Evolutionary conservation across 2,797 vertebrate genomes (phyloP), one percentile per base, ranked within the genome.

Genomic region (Chaetodon trifasciatus): DNA sequence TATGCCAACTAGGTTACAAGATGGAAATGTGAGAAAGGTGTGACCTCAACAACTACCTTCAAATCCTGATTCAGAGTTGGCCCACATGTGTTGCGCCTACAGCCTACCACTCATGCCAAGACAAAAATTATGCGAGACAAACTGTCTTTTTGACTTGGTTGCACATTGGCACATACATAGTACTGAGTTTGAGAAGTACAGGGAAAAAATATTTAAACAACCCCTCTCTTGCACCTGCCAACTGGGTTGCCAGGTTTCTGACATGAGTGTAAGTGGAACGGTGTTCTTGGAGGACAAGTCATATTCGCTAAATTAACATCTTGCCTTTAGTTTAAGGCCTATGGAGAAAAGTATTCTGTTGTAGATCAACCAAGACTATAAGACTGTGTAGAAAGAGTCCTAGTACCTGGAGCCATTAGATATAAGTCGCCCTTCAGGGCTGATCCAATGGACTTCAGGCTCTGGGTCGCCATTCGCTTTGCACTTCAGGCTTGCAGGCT

Each of bases 401-500:
- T 16, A 16, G 44, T 90, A 95, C 94, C 93, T 94, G 56, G 93
- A 90, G 73, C 87, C 37, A 72, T 95, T 96, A 10, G 94, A 95
- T 62, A 96, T 95, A 35, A 96, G 94, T 62, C 95, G 91, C 5
- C 96, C 96, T 17, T 96, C 95, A 0, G 96, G 96, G 76, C 93
- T 95, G 76, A 96, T 95, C 96, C 96, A 96, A 81, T 96, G 95
- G 19, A 96, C 95, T 58, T 94, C 95, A 7, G 96, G 96, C 61
- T 96, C 95, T 3, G 96, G 96, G 80, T 96, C 96, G 0, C 96
- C 96, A n/a, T 96, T 94, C 0, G 95, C 95, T 80, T 96, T 95
- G 86, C 96, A 96, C 57, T 96, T 94, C 35, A 96, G 82, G 78
- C 95, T 96, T 58, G 95, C 93, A 28, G 94, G 93, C 46, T 96